Conservation (phyloP, 2,797 vertebrate genomes). For the Philypnodon macrostomus region DNA sequence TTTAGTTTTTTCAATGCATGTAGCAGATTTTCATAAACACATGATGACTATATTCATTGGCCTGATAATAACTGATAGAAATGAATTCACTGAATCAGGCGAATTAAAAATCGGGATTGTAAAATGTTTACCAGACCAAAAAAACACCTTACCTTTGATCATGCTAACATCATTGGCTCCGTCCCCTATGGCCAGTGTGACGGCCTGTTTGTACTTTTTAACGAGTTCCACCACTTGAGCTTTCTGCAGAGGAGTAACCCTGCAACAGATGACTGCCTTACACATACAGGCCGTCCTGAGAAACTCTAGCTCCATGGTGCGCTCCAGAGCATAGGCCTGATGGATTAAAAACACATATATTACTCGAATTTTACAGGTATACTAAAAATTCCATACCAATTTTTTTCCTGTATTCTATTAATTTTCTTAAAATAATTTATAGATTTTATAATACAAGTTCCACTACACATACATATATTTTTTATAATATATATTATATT, state of each 20-base stretch:
- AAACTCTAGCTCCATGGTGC: slow-evolving; percentile 74
- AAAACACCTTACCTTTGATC: slow-evolving; percentile 77
- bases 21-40: no score
- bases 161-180: slow-evolving; percentile 87
- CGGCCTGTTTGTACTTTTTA: slow-evolving; percentile 76
- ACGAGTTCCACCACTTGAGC: slow-evolving; percentile 84
- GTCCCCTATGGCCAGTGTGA: slow-evolving; percentile 81
- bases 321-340: slow-evolving; percentile 79
- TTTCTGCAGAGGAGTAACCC: slow-evolving; percentile 86
- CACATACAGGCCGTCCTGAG: slow-evolving; percentile 81
- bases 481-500: no score
- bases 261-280: slow-evolving; percentile 83
- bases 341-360: slow-evolving; percentile 3
- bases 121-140: not conserved
- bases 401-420: no score
- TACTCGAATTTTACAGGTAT: not conserved
- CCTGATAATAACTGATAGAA: no score
- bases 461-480: no score
- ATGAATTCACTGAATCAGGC: no score
- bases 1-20: no score
- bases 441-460: no score
- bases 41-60: no score
- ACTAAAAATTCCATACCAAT: no score
- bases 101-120: not conserved
- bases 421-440: no score